Evolutionary conservation across 2,888 invertebrate genomes (phyloP), one percentile per base, ranked within the genome.

Genomic region (Taenaris catops): DNA sequence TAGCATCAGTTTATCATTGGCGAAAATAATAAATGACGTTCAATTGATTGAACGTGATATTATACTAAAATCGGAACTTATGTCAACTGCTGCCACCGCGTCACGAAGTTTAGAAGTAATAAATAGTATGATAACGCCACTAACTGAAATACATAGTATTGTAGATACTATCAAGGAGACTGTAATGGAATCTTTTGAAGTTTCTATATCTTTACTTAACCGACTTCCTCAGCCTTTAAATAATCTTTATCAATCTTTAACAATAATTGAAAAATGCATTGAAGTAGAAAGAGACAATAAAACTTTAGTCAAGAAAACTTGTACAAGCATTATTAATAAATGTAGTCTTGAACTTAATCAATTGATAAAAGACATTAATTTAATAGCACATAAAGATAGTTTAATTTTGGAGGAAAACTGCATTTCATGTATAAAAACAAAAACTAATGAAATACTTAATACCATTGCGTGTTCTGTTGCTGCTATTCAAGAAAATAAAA

Each of bases 231-330:
- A 84, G 10, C 89, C 92, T 1, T 74, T 94, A 18, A 90, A 90
- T 49, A 80, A 87, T 14, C 66, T 94, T 9, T 91, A 92, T 53
- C 89, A 91, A 50, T 90, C 91, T 10, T 60, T 94, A 2, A 89
- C 89, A 8, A 89, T 91, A 1, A 88, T 93, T 18, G 90, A 92
- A 62, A 91, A 91, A 59, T 92, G 93, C 55, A 88, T 91, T 18
- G 91, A 91, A 51, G 88, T 91, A 47, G 91, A 91, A 63, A 90
- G 90, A 48, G 89, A 89, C 18, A 91, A 89, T 5, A 90, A 89
- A 34, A 92, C 92, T 0, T 68, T 93, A 4, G 91, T 92, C 1
- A 91, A 92, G 56, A 88, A 89, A 55, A 92, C 92, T 0, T 92
- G 92, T 59, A 87, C 90, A 6, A 90, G 90, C 49, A 89, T 92